Percentiles rank a stretch among this genome's conserved stretches.
Evolutionary conservation across 2,888 invertebrate genomes (phyloP).

Genomic region (Hedychridium roseum): DNA sequence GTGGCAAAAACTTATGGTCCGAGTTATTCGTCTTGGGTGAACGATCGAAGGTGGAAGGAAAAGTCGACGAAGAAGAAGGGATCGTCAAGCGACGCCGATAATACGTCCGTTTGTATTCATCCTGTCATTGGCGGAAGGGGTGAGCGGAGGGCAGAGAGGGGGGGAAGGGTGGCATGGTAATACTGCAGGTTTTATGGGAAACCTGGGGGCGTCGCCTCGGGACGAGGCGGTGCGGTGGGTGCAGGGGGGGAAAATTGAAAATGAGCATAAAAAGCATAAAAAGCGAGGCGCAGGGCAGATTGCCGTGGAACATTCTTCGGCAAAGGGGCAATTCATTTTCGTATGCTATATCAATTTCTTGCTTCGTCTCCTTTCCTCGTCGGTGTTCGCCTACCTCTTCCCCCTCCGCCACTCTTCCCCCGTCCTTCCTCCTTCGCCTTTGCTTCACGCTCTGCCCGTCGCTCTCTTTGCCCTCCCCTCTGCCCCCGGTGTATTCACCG

Average conservation of each 20-base stretch:
- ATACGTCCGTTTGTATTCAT: slow-evolving; percentile 53
- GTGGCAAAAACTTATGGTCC: background rate
- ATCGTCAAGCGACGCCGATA: slow-evolving; percentile 19
- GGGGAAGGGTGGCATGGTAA: slow-evolving; percentile 45
- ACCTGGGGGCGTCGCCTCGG: slow-evolving; percentile 44
- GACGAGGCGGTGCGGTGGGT: slow-evolving; percentile 31
- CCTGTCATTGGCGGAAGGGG: slow-evolving; percentile 43
- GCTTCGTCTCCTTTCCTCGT: slow-evolving; percentile 53
- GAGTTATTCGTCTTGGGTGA: background rate
- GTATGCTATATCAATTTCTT: slow-evolving; percentile 64
- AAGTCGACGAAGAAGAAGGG: slow-evolving; percentile 3
- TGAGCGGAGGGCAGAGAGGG: slow-evolving; percentile 25
- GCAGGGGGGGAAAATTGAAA: slow-evolving; percentile 56
- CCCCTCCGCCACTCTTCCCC: slow-evolving; percentile 23
- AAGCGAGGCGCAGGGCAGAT: slow-evolving; percentile 59
- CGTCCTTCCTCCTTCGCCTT: slow-evolving; percentile 22
- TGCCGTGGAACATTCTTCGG: slow-evolving; percentile 62
- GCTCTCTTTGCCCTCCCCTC: slow-evolving; percentile 23
- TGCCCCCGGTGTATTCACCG: no score
- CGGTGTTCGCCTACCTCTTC: slow-evolving; percentile 26
- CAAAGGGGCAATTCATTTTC: slow-evolving; percentile 63
- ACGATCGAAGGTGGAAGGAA: background rate
- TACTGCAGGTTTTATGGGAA: slow-evolving; percentile 56
- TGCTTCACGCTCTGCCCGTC: slow-evolving; percentile 7
- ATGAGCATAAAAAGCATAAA: slow-evolving; percentile 61